Evolutionary conservation across 2,888 invertebrate species (phyloP).

Genomic region (Keiferia lycopersicella): DNA sequence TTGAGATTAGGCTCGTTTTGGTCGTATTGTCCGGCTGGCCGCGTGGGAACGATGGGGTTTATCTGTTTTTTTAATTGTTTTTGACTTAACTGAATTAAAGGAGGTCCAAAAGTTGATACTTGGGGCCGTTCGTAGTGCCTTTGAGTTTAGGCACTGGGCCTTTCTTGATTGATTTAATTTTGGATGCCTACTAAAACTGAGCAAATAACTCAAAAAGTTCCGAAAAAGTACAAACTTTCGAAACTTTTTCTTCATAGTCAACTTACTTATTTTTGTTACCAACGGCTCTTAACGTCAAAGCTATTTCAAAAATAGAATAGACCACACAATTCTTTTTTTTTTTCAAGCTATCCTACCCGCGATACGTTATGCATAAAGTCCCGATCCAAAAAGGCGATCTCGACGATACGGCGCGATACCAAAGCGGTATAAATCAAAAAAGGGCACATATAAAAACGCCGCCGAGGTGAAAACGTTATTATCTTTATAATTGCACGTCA

Average conservation of each 20-base stretch:
- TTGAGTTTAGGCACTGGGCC: background rate
- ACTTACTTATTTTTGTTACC: no score
- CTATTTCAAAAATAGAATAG: slow-evolving; percentile 5
- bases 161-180: no score
- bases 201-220: no score
- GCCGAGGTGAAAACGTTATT: slow-evolving; percentile 79
- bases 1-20: slow-evolving; percentile 52
- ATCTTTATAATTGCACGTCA: slow-evolving; percentile 82
- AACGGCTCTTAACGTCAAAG: no score
- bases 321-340: slow-evolving; percentile 38
- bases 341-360: slow-evolving; percentile 9
- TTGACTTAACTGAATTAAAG: slow-evolving; percentile 35
- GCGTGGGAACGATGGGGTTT: slow-evolving; percentile 63
- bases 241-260: no score
- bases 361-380: slow-evolving; percentile 26
- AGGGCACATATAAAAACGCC: slow-evolving; percentile 75
- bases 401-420: slow-evolving; percentile 36
- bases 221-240: no score
- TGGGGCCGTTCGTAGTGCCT: background rate
- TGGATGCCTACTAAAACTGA: no score
- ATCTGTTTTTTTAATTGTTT: slow-evolving; percentile 41
- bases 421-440: slow-evolving; percentile 76
- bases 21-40: slow-evolving; percentile 36
- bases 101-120: background rate
- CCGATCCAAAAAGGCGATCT: slow-evolving; percentile 19